Conservation (phyloP, 92 coral and sea anemone species). For the Paramuricea clavata region DNA sequence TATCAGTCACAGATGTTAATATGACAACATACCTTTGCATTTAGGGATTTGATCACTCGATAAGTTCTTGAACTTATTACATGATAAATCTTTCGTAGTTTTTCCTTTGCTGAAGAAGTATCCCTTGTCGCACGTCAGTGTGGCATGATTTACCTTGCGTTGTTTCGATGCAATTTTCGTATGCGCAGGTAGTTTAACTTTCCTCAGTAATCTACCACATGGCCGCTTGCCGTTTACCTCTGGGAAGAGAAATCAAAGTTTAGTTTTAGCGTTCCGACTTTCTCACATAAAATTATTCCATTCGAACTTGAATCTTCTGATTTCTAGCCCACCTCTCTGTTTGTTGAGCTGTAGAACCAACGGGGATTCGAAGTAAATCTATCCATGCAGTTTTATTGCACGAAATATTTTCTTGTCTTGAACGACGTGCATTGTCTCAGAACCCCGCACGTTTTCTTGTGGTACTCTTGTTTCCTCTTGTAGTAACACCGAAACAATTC, state of each 20-base stretch:
- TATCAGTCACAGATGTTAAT: no score
- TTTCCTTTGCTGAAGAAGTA: slow-evolving; percentile 53
- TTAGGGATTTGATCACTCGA: slow-evolving; percentile 46
- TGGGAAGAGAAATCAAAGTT: neutral
- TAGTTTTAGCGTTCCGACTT: neutral
- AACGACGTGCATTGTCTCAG: no score
- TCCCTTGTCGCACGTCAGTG: slow-evolving; percentile 62
- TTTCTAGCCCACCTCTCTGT: neutral
- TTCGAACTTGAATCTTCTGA: neutral
- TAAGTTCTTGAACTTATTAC: slow-evolving; percentile 55
- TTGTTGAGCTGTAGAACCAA: no score
- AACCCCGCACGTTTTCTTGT: no score
- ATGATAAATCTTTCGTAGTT: slow-evolving; percentile 30
- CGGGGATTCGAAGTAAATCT: no score
- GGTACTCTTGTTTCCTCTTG: no score
- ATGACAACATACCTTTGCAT: slow-evolving; percentile 73
- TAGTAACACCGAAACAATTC: no score
- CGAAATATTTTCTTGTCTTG: no score
- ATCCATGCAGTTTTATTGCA: no score
- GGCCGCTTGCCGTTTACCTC: neutral
- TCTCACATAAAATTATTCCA: neutral
- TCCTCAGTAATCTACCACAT: slow-evolving; percentile 21
- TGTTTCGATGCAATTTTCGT: slow-evolving; percentile 38
- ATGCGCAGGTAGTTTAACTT: slow-evolving; percentile 54
- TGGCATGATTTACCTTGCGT: slow-evolving; percentile 28